Percentiles rank a stretch among this genome's conserved stretches.
Conservation (phyloP, 2,888 invertebrate species). For the Meloe dianella region DNA sequence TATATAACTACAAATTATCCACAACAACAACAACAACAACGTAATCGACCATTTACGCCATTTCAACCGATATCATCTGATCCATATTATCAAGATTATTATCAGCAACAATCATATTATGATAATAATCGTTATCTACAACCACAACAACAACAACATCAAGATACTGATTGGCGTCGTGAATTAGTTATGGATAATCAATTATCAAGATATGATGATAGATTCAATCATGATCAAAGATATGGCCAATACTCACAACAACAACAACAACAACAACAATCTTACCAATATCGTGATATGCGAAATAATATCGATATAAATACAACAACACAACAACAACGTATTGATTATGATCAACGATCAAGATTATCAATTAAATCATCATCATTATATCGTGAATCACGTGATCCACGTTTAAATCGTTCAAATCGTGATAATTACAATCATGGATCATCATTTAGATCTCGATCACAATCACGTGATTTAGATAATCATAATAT, state of each 20-base stretch:
- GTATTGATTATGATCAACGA: background rate
- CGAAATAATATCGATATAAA: background rate
- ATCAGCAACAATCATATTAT: background rate
- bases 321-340: background rate
- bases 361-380: background rate
- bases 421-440: background rate
- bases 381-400: background rate
- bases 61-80: background rate
- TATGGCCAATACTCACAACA: background rate
- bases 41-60: background rate
- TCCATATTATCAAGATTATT: background rate
- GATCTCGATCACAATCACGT: background rate
- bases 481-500: background rate
- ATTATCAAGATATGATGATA: background rate
- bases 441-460: background rate
- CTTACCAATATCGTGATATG: background rate
- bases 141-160: background rate
- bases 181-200: background rate
- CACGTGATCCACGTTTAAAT: conserved; percentile 12
- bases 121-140: background rate
- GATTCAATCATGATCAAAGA: background rate
- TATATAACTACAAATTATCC: background rate
- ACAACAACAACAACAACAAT: background rate
- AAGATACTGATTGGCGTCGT: background rate
- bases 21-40: background rate